These are phyloP conservation scores for Isaurus tuberculatus DNA, from an alignment of 92 coral and sea anemone species.

Conservation along the genomic window DNA sequence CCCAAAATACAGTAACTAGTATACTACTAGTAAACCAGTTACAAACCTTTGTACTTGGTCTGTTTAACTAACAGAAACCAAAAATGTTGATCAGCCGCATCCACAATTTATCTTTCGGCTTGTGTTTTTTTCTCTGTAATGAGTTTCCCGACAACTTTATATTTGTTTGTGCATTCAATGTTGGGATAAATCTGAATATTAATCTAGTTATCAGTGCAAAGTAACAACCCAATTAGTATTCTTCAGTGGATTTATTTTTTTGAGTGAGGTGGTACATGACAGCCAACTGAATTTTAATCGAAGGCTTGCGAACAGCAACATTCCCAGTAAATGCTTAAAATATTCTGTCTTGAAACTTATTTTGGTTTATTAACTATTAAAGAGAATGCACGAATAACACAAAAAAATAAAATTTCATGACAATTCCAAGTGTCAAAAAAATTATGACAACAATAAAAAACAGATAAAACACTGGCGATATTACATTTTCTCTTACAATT, in stretches of 20 bases:
- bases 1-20: not conserved
- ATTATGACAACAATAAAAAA: too few species aligned
- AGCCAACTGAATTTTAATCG: not conserved
- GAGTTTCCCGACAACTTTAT: not conserved
- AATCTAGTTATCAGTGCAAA: slow-evolving; percentile 16
- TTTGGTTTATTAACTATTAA: too few species aligned
- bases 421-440: not conserved
- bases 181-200: slow-evolving; percentile 30
- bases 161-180: slow-evolving; percentile 16
- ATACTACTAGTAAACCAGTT: not conserved
- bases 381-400: too few species aligned
- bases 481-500: too few species aligned
- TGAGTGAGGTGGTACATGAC: not conserved
- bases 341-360: not conserved
- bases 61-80: not conserved
- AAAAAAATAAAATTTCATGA: too few species aligned
- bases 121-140: not conserved
- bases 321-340: not conserved
- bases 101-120: not conserved
- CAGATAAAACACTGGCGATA: too few species aligned
- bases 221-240: slow-evolving; percentile 44
- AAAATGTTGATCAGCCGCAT: not conserved
- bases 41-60: slow-evolving; percentile 1
- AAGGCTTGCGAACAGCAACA: not conserved
- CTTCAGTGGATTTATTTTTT: not conserved